Percentiles rank a stretch among this genome's conserved stretches.
Evolutionary conservation across 2,888 invertebrate species (phyloP).

Genomic region (Latrodectus elegans): DNA sequence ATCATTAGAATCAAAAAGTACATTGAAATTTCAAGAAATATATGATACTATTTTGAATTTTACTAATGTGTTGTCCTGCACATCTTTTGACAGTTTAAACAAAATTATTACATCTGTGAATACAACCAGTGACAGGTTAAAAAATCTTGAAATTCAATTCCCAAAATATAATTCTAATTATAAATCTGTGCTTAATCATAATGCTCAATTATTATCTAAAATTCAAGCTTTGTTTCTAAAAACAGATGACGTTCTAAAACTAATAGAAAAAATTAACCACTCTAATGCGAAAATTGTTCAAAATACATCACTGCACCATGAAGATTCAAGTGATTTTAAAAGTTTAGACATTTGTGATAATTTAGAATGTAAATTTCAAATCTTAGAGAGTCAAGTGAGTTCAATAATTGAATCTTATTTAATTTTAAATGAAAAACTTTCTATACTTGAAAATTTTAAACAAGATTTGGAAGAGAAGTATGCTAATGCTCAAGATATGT

Average conservation of each 20-base stretch:
- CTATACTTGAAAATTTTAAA: background rate
- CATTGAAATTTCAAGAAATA: constrained; percentile 1
- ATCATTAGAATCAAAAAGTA: background rate
- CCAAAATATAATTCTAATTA: background rate
- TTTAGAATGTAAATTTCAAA: too few relatives aligned
- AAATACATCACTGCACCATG: too few relatives aligned
- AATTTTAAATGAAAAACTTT: background rate
- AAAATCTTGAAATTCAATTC: constrained; percentile 29
- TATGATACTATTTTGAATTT: constrained; percentile 6
- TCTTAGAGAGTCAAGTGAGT: too few relatives aligned
- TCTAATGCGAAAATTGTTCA: too few relatives aligned
- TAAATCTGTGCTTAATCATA: constrained; percentile 12
- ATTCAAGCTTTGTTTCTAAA: background rate
- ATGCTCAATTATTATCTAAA: background rate
- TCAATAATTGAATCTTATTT: too few relatives aligned
- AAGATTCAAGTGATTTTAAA: too few relatives aligned
- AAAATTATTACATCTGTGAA: background rate
- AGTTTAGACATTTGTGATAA: too few relatives aligned
- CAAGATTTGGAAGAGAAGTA: constrained; percentile 3
- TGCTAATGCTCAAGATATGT: too few relatives aligned
- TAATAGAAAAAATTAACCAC: too few relatives aligned
- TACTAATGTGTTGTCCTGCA: background rate
- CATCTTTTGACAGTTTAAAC: constrained; percentile 8
- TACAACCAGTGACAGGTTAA: constrained; percentile 21
- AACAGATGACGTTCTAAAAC: background rate